phyloP scores from a whole-genome alignment of 1,140 invertebrate genomes.

The Drosophila serrata region DNA sequence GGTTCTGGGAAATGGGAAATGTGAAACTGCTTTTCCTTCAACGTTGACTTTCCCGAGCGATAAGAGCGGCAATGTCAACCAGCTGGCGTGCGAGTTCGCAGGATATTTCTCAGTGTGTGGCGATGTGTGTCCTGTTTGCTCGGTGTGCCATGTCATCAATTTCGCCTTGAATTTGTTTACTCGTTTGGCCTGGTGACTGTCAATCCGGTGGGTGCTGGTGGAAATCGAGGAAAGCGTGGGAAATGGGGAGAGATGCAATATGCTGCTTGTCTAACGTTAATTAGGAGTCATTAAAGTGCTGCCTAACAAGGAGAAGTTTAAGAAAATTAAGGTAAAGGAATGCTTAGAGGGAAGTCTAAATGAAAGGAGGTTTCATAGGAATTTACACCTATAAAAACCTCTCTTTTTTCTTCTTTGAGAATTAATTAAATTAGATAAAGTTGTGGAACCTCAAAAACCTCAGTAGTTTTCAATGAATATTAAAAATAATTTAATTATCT shows the following conservation, averaged over 20 bases:
- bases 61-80: slow-evolving; percentile 74
- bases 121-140: slow-evolving; percentile 36
- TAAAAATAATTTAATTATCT: background rate
- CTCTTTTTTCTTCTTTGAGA: too few relatives aligned
- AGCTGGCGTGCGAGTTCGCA: slow-evolving; percentile 45
- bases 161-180: slow-evolving; percentile 82
- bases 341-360: too few relatives aligned
- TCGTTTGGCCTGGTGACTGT: slow-evolving; percentile 63
- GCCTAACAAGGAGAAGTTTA: too few relatives aligned
- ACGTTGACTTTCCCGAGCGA: slow-evolving; percentile 71
- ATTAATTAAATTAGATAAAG: background rate
- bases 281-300: slow-evolving; percentile 26
- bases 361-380: background rate
- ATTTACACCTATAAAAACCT: background rate
- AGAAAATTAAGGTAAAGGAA: background rate
- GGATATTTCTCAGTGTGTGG: slow-evolving; percentile 25
- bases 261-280: slow-evolving; percentile 57
- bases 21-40: slow-evolving; percentile 47
- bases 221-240: background rate
- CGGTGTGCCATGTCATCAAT: slow-evolving; percentile 73
- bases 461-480: background rate
- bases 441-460: too few relatives aligned
- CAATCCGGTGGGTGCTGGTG: slow-evolving; percentile 13
- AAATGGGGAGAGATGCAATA: slow-evolving; percentile 24
- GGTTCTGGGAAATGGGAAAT: slow-evolving; percentile 7